Percentiles rank a stretch among this genome's conserved stretches.
These are phyloP conservation scores for Vidua macroura DNA, from an alignment of 2,113 vertebrate species.

Conservation along the genomic window DNA sequence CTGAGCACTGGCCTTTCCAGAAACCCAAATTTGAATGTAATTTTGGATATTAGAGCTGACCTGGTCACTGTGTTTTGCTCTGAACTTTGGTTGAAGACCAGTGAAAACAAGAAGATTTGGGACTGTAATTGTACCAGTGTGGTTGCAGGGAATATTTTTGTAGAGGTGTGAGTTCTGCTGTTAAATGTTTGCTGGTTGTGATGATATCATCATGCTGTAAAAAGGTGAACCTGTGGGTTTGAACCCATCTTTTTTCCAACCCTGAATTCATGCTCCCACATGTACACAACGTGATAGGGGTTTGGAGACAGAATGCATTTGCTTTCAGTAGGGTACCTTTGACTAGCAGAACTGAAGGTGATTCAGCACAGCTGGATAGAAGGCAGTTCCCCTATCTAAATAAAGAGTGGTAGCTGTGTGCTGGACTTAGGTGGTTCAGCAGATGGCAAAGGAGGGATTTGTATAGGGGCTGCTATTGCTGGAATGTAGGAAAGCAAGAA, in stretches of 20 bases:
- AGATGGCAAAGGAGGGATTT: not conserved
- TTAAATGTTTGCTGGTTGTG: not conserved
- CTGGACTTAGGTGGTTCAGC: not conserved
- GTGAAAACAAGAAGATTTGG: not conserved
- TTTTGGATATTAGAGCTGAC: not conserved
- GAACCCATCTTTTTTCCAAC: not conserved
- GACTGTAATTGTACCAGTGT: not conserved
- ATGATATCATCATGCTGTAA: not conserved
- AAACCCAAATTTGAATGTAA: not conserved
- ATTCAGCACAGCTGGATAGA: not conserved
- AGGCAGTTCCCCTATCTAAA: not conserved
- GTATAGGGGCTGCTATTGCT: not conserved
- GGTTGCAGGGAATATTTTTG: not conserved
- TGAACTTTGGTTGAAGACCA: not conserved
- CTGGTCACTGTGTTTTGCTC: not conserved
- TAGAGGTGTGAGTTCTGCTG: not conserved
- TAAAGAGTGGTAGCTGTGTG: not conserved
- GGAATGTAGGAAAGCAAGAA: not conserved
- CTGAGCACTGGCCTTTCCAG: not conserved
- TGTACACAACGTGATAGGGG: fast-evolving
- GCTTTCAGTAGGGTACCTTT: not conserved
- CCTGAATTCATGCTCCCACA: not conserved
- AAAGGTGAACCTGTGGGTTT: not conserved
- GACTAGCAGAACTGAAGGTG: not conserved
- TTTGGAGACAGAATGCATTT: not conserved